Evolutionary conservation across 1,140 invertebrate genomes (phyloP).

Genomic region (Pseudomyrmex cubaensis): DNA sequence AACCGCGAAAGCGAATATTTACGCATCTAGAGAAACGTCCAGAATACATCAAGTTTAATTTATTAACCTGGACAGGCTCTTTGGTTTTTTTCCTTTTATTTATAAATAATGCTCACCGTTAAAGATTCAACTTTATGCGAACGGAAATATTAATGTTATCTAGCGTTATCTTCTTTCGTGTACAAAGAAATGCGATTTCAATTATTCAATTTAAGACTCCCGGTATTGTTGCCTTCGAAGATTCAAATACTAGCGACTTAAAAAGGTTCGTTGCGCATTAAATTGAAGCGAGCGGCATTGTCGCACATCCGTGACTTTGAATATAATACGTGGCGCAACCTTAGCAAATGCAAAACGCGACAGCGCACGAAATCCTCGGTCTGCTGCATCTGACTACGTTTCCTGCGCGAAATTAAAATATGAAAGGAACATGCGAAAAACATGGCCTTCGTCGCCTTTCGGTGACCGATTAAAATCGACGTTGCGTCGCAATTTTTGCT

Average conservation of each 20-base stretch:
- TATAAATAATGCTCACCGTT: too few species aligned
- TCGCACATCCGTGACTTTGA: conserved; percentile 53
- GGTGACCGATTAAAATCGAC: conserved; percentile 29
- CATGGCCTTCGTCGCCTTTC: conserved; percentile 4
- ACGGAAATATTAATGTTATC: too few species aligned
- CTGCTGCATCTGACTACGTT: conserved; percentile 61
- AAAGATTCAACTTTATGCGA: too few species aligned
- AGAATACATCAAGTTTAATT: too few species aligned
- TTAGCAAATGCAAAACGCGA: conserved; percentile 48
- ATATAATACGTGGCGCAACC: conserved; percentile 24
- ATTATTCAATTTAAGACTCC: conserved; percentile 16
- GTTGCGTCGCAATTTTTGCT: neutral
- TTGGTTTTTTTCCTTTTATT: too few species aligned
- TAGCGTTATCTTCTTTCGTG: too few species aligned
- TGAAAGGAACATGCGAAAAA: conserved; percentile 43
- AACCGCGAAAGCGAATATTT: too few species aligned
- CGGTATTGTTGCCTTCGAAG: conserved; percentile 13
- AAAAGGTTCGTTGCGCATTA: conserved; percentile 48
- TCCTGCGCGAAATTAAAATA: conserved; percentile 67
- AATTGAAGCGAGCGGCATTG: conserved; percentile 39
- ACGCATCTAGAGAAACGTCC: too few species aligned
- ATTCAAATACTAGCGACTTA: conserved; percentile 26
- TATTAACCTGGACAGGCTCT: too few species aligned
- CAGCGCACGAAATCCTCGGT: conserved; percentile 67
- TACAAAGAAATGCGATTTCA: neutral